Base-by-base conservation (phyloP, 2,888 invertebrate species). In the Biston stratarius region DNA sequence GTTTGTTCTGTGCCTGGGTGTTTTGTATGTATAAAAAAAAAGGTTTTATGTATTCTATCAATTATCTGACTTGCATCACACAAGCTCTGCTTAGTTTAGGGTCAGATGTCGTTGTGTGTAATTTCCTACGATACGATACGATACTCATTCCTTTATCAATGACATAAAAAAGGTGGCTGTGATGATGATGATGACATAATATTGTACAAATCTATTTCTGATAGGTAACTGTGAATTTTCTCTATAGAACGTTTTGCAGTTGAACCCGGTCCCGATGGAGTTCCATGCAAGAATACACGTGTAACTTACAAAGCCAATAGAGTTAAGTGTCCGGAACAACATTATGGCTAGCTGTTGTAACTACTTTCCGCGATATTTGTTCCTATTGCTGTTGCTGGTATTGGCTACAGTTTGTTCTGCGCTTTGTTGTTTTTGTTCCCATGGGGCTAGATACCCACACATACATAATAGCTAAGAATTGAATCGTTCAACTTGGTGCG, bases 281-380 rank as follows among this genome's bases (percentile, higher is more conserved):
- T 12, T 11, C 42, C 12, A 64, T 61, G 51, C 60, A 64, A 68
- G 61, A 51, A 63, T n/a, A n/a, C 63, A 69, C 44, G 49, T 48
- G 64, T 61, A 67, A 67, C 71, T 74, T 66, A 65, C 56, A 67
- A 64, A 75, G 77, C 64, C 81, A 83, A 82, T 84, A 82, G 80
- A 85, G 81, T 79, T 82, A 85, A 85, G 83, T 82, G 82, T 77
- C 75, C 67, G 78, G 78, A 83, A 85, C 83, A 81, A 82, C 81
- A 83, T 85, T 86, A 84, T 45, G 52, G 67, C 49, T 61, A 65
- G 66, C 66, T 42, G 51, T 44, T 80, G 81, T 87, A 86, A 87
- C 83, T 85, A 83, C 80, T 86, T 85, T 80, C n/a, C 77, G 80
- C 80, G 82, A 85, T 88, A 89, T 90, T 90, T 89, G 88, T 89